phyloP scores from a whole-genome alignment of 2,888 invertebrate genomes.

The Dendrolimus pini region DNA sequence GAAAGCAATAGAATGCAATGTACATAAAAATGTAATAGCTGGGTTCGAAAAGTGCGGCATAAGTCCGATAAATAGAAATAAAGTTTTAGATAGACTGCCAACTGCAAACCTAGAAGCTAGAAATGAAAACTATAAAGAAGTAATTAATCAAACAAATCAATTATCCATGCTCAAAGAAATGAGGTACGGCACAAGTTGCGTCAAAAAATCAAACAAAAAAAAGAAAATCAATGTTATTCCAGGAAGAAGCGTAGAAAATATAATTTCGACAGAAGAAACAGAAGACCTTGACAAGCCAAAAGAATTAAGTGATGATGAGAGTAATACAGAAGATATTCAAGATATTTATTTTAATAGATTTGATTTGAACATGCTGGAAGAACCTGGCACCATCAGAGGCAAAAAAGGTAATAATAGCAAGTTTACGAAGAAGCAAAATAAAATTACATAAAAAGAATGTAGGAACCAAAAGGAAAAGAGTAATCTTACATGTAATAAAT shows the following conservation, averaged over 20 bases:
- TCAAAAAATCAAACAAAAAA: conserved; percentile 3
- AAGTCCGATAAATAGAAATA: conserved; percentile 2
- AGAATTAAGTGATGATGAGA: neutral
- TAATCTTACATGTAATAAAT: neutral
- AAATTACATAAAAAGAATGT: too few relatives aligned
- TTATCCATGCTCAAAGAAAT: conserved; percentile 7
- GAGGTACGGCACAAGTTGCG: conserved; percentile 3
- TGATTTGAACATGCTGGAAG: neutral
- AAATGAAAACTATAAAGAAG: conserved; percentile 5
- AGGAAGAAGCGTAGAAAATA: conserved; percentile 9
- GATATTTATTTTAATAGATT: neutral
- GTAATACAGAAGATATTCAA: neutral
- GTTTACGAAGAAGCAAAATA: neutral
- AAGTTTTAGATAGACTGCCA: conserved; percentile 4
- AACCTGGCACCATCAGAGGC: neutral
- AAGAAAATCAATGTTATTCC: conserved; percentile 8
- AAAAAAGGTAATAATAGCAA: neutral
- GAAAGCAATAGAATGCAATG: conserved; percentile 3
- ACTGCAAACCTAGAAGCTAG: neutral
- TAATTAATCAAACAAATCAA: conserved; percentile 4
- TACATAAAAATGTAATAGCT: conserved; percentile 1
- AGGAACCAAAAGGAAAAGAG: too few relatives aligned
- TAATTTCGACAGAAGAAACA: neutral
- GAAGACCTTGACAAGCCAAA: neutral
- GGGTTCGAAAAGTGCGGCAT: conserved; percentile 1